Evolutionary conservation across 2,888 invertebrate species (phyloP), one percentile per base, ranked within the genome.

Genomic region (Notodonta dromedarius): DNA sequence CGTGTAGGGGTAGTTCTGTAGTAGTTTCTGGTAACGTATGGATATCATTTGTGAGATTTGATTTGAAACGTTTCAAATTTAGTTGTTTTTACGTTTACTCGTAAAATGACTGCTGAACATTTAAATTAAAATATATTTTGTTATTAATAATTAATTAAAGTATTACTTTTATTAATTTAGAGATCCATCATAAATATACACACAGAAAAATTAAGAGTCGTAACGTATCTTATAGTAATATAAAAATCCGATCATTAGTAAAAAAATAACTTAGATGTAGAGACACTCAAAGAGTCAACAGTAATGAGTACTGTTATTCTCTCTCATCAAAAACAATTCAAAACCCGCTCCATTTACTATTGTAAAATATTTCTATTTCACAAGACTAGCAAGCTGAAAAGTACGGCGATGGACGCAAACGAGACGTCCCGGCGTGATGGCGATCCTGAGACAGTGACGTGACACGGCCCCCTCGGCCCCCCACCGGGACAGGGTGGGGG

Each of bases 401-500:
- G 85, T 86, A 85, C 83, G 82, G 75, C 83, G 85, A 85, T 85
- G 86, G 88, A 89, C 88, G 87, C 86, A 89, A 90, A 91, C 91
- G 90, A 90, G 90, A 89, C 88, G 88, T 4, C 35, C 82, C 83
- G 54, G 80, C 86, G 87, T 88, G 88, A 88, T 85, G 89, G 88
- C 88, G 89, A 87, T 85, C 68, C 82, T 84, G 86, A 89, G 92
- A 92, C 91, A 92, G 90, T 93, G 93, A 93, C 91, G 92, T 91
- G 92, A 93, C 91, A 80, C 69, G 75, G 76, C 73, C 65, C 79
- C 69, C 71, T 51, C 61, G 76, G 65, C 74, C 78, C 35, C n/a
- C 71, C 65, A 48, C 53, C 40, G 61, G 59, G 65, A 61, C 69
- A 59, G 71, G 69, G 73, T 59, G 65, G 76, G 80, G 83, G 82